These are phyloP conservation scores for Perizoma affinitatum DNA, from an alignment of 2,888 invertebrate species.

Conservation along the genomic window DNA sequence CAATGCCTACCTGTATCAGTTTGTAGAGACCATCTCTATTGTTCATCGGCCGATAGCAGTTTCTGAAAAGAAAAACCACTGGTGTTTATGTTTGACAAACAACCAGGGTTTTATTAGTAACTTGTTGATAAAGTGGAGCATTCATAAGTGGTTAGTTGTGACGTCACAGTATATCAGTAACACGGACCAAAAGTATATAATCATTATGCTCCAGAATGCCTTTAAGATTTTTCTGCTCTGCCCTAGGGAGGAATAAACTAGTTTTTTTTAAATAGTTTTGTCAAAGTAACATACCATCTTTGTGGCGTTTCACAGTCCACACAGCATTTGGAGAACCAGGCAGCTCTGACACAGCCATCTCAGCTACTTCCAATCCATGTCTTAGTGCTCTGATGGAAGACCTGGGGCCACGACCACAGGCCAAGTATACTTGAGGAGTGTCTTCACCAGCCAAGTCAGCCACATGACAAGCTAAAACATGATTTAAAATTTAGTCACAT, in stretches of 20 bases:
- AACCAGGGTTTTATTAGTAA: constrained; percentile 85
- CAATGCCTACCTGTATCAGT: constrained; percentile 74
- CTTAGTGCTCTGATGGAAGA: constrained; percentile 96
- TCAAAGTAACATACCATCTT: constrained; percentile 92
- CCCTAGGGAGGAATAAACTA: too few species aligned
- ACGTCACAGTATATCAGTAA: constrained; percentile 80
- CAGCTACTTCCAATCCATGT: constrained; percentile 99
- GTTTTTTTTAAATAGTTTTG: background rate
- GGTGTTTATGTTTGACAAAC: constrained; percentile 93
- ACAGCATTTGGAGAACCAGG: constrained; percentile 99
- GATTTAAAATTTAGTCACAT: background rate
- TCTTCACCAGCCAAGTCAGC: constrained; percentile 99
- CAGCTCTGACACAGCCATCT: constrained; percentile 99
- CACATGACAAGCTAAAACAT: constrained; percentile 89
- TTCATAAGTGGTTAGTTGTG: constrained; percentile 78
- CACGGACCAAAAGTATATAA: constrained; percentile 81
- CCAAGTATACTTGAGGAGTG: constrained; percentile 98
- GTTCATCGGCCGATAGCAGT: constrained; percentile 78
- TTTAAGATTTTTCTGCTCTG: background rate
- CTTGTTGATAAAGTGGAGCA: constrained; percentile 79
- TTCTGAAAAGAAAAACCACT: constrained; percentile 95
- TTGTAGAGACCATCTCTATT: constrained; percentile 68
- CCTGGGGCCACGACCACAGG: constrained; percentile 97
- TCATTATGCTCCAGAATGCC: constrained; percentile 68
- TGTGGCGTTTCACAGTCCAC: constrained; percentile 98